Conservation (phyloP, 1,140 invertebrate species). For the Rhizoglyphus robini region DNA sequence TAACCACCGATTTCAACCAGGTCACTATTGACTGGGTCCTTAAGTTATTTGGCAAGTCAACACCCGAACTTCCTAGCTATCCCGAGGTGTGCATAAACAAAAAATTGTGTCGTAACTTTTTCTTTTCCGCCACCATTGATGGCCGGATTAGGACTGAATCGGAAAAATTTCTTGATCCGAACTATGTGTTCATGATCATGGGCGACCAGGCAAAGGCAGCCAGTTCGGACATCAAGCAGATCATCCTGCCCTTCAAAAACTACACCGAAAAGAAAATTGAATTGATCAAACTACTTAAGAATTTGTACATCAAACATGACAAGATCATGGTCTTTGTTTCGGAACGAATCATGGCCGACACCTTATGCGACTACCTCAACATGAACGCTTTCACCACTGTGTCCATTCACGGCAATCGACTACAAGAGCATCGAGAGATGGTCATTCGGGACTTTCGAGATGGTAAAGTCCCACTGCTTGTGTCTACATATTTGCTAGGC, state of each 20-base stretch:
- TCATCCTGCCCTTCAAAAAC: neutral
- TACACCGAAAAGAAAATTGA: neutral
- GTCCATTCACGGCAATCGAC: constrained; percentile 22
- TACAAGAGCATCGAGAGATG: constrained; percentile 18
- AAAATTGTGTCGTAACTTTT: neutral
- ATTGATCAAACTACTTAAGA: neutral
- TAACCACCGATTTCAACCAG: neutral
- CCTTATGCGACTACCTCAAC: constrained; percentile 5
- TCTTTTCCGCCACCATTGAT: neutral
- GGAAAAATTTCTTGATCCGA: neutral
- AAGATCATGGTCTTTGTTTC: neutral
- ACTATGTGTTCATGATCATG: neutral
- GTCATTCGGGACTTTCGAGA: constrained; percentile 16
- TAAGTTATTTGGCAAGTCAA: neutral
- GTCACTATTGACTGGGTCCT: neutral
- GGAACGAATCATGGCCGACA: neutral
- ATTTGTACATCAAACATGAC: neutral
- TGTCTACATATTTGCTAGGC: constrained; percentile 15
- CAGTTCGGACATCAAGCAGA: neutral
- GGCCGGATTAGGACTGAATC: neutral
- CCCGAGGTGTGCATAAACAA: too few relatives aligned
- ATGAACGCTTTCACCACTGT: neutral
- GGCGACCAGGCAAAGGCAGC: neutral
- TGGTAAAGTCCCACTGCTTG: constrained; percentile 2
- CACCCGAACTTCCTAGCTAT: neutral